Conservation (phyloP, 1,140 invertebrate genomes). For the Drosophila mayri region DNA sequence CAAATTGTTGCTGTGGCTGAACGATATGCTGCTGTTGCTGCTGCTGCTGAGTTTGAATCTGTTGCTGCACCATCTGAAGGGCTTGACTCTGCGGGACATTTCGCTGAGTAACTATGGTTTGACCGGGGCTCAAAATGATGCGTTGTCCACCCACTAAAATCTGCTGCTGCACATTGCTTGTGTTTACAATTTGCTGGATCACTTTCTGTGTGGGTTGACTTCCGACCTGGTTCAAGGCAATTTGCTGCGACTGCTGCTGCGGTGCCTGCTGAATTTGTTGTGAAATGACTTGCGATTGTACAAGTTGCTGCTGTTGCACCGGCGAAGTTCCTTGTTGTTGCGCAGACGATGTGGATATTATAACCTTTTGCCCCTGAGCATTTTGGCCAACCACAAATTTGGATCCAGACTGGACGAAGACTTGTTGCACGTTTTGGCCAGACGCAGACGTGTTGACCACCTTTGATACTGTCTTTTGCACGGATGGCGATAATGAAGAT, state of each 20-base stretch:
- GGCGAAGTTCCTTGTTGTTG: conserved; percentile 52
- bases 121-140: conserved; percentile 81
- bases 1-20: conserved; percentile 75
- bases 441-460: conserved; percentile 33
- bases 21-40: conserved; percentile 62
- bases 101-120: conserved; percentile 80
- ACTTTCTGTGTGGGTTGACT: conserved; percentile 77
- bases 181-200: conserved; percentile 84
- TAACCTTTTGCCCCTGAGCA: conserved; percentile 79
- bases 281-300: conserved; percentile 61
- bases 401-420: conserved; percentile 77
- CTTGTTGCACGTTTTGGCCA: conserved; percentile 67
- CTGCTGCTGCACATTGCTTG: conserved; percentile 83
- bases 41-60: conserved; percentile 79
- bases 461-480: conserved; percentile 66
- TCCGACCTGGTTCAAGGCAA: conserved; percentile 60
- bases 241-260: conserved; percentile 66
- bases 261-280: conserved; percentile 56
- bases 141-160: conserved; percentile 81
- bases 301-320: conserved; percentile 65
- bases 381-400: conserved; percentile 79
- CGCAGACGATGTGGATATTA: conserved; percentile 65
- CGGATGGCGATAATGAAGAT: conserved; percentile 27
- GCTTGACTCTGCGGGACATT: conserved; percentile 75
- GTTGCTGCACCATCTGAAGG: conserved; percentile 77